These are phyloP conservation scores for Columba janthina DNA, from an alignment of 2,113 vertebrate species.

Conservation along the genomic window DNA sequence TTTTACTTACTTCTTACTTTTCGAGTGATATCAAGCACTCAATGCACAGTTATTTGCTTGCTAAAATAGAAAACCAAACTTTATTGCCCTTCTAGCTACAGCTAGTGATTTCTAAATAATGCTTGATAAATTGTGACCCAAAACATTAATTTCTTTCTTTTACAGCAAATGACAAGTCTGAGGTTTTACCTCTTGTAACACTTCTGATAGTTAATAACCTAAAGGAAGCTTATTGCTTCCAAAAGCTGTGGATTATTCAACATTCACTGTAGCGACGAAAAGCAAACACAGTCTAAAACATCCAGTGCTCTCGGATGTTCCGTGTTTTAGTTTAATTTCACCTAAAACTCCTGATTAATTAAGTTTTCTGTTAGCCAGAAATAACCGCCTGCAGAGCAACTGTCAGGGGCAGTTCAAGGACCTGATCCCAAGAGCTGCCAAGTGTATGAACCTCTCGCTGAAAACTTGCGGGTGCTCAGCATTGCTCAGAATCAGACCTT, in stretches of 20 bases:
- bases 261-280: neutral
- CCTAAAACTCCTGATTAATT: neutral
- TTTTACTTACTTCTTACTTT: neutral
- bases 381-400: neutral
- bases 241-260: neutral
- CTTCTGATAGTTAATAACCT: neutral
- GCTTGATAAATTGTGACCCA: neutral
- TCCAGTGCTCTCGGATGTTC: neutral
- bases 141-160: neutral
- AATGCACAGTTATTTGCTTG: neutral
- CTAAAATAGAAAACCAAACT: neutral
- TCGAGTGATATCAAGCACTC: neutral
- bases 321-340: neutral
- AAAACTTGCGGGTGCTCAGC: constrained; percentile 51
- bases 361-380: neutral
- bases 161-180: neutral
- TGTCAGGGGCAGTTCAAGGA: neutral
- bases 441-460: neutral
- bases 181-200: neutral
- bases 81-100: neutral
- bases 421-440: constrained; percentile 21
- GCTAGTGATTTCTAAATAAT: neutral
- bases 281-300: neutral
- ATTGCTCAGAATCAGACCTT: constrained; percentile 66
- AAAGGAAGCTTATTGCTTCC: neutral